phyloP scores from a whole-genome alignment of 2,113 vertebrate genomes.

The Lycaon pictus region DNA sequence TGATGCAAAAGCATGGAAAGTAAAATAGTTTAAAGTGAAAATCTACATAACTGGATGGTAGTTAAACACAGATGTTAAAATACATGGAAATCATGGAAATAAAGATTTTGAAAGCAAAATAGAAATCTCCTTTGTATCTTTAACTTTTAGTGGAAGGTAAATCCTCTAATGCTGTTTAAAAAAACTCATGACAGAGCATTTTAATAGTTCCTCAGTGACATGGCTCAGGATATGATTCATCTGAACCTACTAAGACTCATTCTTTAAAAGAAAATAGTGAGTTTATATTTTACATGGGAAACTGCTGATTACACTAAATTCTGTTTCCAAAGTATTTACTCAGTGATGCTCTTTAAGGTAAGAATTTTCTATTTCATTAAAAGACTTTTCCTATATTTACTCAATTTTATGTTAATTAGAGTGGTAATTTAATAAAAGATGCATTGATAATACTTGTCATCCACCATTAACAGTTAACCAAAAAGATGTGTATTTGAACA shows the following conservation, averaged over 20 bases:
- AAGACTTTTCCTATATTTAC: constrained; percentile 57
- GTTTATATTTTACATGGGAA: constrained; percentile 62
- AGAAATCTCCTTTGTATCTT: not conserved
- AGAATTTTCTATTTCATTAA: constrained; percentile 53
- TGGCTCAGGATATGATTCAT: constrained; percentile 71
- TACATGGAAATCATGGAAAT: constrained; percentile 39
- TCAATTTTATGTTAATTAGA: not conserved
- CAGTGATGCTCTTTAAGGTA: not conserved
- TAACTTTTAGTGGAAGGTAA: constrained; percentile 42
- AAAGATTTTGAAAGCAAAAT: constrained; percentile 45
- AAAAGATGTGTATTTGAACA: constrained; percentile 62
- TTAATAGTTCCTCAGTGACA: constrained; percentile 64
- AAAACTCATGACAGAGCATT: constrained; percentile 26
- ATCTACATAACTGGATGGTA: not conserved
- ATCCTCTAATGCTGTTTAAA: not conserved
- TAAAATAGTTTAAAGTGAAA: constrained; percentile 59
- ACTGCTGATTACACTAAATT: constrained; percentile 47
- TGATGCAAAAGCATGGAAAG: constrained; percentile 65
- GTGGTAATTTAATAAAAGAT: constrained; percentile 50
- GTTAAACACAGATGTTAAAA: constrained; percentile 46
- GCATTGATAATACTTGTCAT: constrained; percentile 1
- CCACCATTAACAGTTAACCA: constrained; percentile 24
- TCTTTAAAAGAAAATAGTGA: constrained; percentile 60
- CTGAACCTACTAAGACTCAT: constrained; percentile 67
- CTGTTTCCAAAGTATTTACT: constrained; percentile 15